Base-by-base conservation (phyloP, 2,888 invertebrate genomes). In the Sarcophaga rosellei region DNA sequence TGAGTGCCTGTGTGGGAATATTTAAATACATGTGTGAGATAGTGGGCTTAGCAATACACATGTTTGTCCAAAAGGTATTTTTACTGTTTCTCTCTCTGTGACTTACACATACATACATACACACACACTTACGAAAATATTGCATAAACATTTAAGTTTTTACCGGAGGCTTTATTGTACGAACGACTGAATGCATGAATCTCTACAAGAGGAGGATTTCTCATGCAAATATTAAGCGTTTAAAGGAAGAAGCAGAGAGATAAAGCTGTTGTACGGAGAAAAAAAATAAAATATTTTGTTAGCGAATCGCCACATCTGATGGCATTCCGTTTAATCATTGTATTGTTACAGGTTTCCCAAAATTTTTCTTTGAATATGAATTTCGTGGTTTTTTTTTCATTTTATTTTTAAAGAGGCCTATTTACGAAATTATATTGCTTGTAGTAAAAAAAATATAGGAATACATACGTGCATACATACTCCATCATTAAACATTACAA, bases 301-400 rank as follows among this genome's bases (percentile, higher is more conserved):
- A 83, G 83, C 68, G 84, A 86, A 86, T 65, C 80, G 61, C 63
- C 86, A 86, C 80, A 83, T 84, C 80, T 83, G 83, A 63, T 72
- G 83, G 59, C 35, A 25, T 62, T 10, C 63, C 47, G 45, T 81
- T 65, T 70, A 81, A 78, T 68, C 80, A 63, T 66, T 76, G 69
- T 21, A 21, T 35, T 35, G 35, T 44, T 61, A 62, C 11, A 23
- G 70, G 25, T 20, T 70, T 59, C 11, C 10, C 59, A 62, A n/a
- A 69, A 35, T 11, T 35, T 61, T 53, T 25, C 17, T 57, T 66
- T 68, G 57, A 35, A 35, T 53, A 17, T 53, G 53, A 53, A 53
- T 12, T 53, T 17, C 1, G 53, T 53, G 0, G 0, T 0, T 17
- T 53, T 17, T 12, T 47, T 53, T 15, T 53, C 1, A 1, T 53